phyloP scores from a whole-genome alignment of 1,140 invertebrate genomes.

The Heliconius melpomene region DNA sequence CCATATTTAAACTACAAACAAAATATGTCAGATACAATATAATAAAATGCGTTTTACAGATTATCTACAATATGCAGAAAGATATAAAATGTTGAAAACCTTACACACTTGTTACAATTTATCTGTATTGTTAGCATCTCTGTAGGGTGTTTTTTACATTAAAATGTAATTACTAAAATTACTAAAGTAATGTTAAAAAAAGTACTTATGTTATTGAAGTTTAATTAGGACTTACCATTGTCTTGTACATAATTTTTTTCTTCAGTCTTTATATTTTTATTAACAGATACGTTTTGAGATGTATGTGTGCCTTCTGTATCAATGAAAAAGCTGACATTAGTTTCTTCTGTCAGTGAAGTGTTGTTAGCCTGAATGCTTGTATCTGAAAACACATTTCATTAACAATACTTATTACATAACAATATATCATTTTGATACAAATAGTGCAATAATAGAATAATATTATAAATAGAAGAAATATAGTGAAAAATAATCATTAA shows the following conservation, averaged over 20 bases:
- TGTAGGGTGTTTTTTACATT: too few relatives aligned
- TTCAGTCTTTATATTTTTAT: slow-evolving; percentile 4
- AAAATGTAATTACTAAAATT: too few relatives aligned
- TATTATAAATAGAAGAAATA: background rate
- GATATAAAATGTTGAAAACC: too few relatives aligned
- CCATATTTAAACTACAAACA: too few relatives aligned
- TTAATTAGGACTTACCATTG: slow-evolving; percentile 10
- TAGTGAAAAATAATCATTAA: background rate
- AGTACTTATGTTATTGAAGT: too few relatives aligned
- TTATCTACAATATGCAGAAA: too few relatives aligned
- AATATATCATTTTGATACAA: too few relatives aligned
- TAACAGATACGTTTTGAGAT: slow-evolving; percentile 15
- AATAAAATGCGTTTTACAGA: too few relatives aligned
- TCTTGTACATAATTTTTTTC: slow-evolving; percentile 20
- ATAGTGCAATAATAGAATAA: background rate
- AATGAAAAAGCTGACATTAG: slow-evolving; percentile 42
- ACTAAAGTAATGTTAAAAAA: too few relatives aligned
- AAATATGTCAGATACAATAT: too few relatives aligned
- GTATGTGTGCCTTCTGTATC: slow-evolving; percentile 41
- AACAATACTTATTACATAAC: background rate
- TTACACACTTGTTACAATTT: too few relatives aligned
- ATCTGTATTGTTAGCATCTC: too few relatives aligned
- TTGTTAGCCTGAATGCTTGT: slow-evolving; percentile 18
- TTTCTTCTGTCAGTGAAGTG: slow-evolving; percentile 26
- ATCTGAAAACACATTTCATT: background rate